Evolutionary conservation across 2,797 vertebrate species (phyloP), one percentile per base, ranked within the genome.

Genomic region (Pipistrellus pipistrellus): DNA sequence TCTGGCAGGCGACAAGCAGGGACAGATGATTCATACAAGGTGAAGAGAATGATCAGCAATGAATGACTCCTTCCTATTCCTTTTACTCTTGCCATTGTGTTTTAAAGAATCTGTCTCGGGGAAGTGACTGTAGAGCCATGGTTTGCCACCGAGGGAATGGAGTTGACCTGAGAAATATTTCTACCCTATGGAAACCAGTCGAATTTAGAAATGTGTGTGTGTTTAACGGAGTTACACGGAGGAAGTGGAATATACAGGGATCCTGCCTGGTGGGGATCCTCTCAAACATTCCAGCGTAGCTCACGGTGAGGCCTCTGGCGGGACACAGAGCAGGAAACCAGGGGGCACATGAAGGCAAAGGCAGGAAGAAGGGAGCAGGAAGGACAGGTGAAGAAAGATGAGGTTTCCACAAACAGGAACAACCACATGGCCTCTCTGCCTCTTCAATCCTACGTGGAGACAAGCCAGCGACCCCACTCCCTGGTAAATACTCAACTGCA

Each of bases 391-490:
- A 97, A 91, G 91, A 94, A 94, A 97, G 84, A 91, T 44, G 91
- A 92, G 90, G 46, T 71, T 91, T 91, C 88, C 81, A 96, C 78
- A 97, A 97, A 97, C 96, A 97, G 97, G 97, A 97, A 75, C 48
- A 87, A 87, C 69, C 27, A 0, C 38, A 3, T 72, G 87, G 57
- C 23, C 73, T 64, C 87, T 88, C 81, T 62, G 55, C 77, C 94
- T 91, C 94, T 96, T 89, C 85, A 66, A 91, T 87, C 85, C 87
- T 59, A 82, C 10, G 69, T 35, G 68, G 48, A 85, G 32, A 95
- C 32, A 85, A 89, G 66, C 4, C 0, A 41, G 92, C 35, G 85
- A 71, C 51, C 64, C 85, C 27, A 25, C 23, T 93, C 21, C 25
- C 57, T 30, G 57, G 57, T 62, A 62, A 62, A 85, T 35, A 55